Base-by-base conservation (phyloP, 64 coral and sea anemone genomes). In the Anthopleura sola region DNA sequence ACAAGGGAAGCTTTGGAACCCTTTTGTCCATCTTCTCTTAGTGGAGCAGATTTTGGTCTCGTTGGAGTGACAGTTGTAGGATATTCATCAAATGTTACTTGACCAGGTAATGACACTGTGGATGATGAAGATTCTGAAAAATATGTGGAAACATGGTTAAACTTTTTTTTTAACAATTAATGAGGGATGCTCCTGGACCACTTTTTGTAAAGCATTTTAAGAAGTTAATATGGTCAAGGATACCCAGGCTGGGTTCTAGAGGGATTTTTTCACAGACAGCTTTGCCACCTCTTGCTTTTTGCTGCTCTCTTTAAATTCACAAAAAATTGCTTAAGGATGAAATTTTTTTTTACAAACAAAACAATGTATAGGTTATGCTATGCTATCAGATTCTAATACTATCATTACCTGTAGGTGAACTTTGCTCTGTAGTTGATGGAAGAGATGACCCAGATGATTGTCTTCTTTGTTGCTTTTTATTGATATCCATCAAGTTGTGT, bases 71-170 rank as follows among this genome's bases (percentile, higher is more conserved):
- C 18, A 12, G 13, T 8, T 83, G 29, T 83, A 18, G 55, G 49
- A 33, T 83, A 56, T 28, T 83, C 82, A 68, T 92, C 55, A 32
- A 55, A 86, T 80, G 60, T 69, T 53, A 92, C 56, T 84, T 96
- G 90, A 36, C 90, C 90, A 87, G 90, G 90, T 29, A 92, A 53
- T 23, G 94, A 96, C 29, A 86, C 7, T 40, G 90, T 82, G 49
- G 94, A 96, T 0, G 29, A 50, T 3, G 79, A 66, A 48, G 94
- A 96, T 34, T 36, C 94, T 96, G 40, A 37, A 78, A 48, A 39
- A 77, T 58, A 75, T 76, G 57, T 88, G 19, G 19, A 74, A 50
- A 21, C 31, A 37, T 47, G 44, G 16, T 68, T 7, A 85, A 24
- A n/a, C n/a, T 46, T 62, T 49, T 46, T 44, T 60, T 66, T 75